phyloP scores from a whole-genome alignment of 2,888 invertebrate genomes.

The Orchesella flavescens region DNA sequence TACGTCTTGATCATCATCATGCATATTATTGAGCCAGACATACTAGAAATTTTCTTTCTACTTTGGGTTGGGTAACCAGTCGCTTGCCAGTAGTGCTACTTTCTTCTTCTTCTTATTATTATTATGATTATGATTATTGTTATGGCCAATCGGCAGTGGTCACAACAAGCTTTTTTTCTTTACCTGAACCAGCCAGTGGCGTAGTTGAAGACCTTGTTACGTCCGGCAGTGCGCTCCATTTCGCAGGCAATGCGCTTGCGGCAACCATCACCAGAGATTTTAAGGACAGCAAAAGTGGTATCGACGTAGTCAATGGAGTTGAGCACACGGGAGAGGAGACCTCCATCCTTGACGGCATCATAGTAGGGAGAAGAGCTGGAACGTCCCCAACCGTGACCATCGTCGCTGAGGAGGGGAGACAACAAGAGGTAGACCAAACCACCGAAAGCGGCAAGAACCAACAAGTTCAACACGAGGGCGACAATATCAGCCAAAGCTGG shows the following conservation, averaged over 20 bases:
- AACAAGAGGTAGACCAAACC: constrained; percentile 72
- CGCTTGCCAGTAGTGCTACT: constrained; percentile 56
- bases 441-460: constrained; percentile 72
- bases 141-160: constrained; percentile 9
- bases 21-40: constrained; percentile 38
- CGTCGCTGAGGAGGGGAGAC: constrained; percentile 72
- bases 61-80: constrained; percentile 59
- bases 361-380: constrained; percentile 71
- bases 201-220: constrained; percentile 72
- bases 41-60: constrained; percentile 55
- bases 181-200: constrained; percentile 72
- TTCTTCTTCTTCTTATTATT: too few relatives aligned
- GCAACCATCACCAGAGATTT: constrained; percentile 72
- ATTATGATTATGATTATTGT: constrained; percentile 31
- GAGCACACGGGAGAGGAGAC: constrained; percentile 72
- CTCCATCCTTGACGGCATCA: constrained; percentile 72
- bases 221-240: constrained; percentile 72
- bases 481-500: constrained; percentile 72
- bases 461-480: constrained; percentile 72
- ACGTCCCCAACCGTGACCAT: constrained; percentile 72
- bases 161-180: constrained; percentile 10
- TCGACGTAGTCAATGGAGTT: constrained; percentile 73
- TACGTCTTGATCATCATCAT: constrained; percentile 7
- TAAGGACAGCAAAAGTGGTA: constrained; percentile 72
- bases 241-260: constrained; percentile 72